Evolutionary conservation across 2,113 vertebrate species (phyloP), one percentile per base, ranked within the genome.

Genomic region (Reinhardtius hippoglossoides): DNA sequence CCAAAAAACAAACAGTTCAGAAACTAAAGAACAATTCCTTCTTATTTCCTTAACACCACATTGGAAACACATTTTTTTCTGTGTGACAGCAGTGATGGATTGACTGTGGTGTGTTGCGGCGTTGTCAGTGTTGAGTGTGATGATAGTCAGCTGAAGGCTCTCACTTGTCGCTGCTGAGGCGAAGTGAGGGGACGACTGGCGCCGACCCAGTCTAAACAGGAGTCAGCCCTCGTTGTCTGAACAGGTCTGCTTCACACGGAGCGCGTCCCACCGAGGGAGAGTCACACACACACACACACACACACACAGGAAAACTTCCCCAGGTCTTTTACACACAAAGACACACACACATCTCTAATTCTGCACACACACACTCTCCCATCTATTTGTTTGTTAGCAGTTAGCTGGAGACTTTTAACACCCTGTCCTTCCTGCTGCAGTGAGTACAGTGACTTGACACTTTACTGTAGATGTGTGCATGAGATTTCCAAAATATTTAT

Each of bases 121-220:
- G 70, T 83, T 88, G 86, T 90, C 89, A 83, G 84, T 50, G 74
- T 80, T 76, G 86, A 86, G 89, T 78, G 87, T 88, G 92, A 86
- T 90, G 92, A 90, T 85, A 75, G 89, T 88, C 89, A 83, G 87
- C 86, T 90, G 89, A 94, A 87, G 76, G 59, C 76, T 92, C 75
- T 91, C 92, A 93, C 91, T 90, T 93, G 89, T 92, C 80, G 84
- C 87, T 84, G 76, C 82, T 71, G 85, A 87, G 75, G 76, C 67
- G 65, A 71, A 82, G 83, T 77, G 76, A 65, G 80, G 79, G 86
- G 85, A 87, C 71, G 61, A 57, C 91, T 93, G 93, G 93, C 92
- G 92, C 90, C 92, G 80, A 78, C 87, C 74, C 90, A 90, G 91
- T 93, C 91, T 93, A 93, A 93, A 94, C 94, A 93, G 85, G 83